A percentile compares a stretch with the other conserved stretches of the same genome.
These are phyloP conservation scores for Drosophila mayri DNA, from an alignment of 1,140 invertebrate species.

Conservation along the genomic window DNA sequence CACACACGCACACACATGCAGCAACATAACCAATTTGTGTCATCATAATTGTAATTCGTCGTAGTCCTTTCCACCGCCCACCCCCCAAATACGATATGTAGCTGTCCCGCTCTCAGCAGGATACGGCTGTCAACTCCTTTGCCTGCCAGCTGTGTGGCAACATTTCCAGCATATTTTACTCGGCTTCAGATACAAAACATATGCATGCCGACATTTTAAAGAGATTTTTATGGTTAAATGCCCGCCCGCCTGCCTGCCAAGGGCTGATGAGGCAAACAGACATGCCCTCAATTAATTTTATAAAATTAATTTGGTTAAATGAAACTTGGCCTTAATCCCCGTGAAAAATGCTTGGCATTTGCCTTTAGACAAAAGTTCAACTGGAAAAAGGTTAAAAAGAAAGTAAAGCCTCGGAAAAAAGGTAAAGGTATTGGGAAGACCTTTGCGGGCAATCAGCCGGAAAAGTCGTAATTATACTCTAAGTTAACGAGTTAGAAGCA, in stretches of 20 bases:
- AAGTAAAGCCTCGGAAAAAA: slow-evolving; percentile 33
- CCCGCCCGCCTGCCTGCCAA: not conserved
- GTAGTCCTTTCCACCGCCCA: slow-evolving; percentile 19
- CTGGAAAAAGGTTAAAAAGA: slow-evolving; percentile 46
- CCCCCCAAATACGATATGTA: slow-evolving; percentile 9
- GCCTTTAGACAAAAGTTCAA: slow-evolving; percentile 45
- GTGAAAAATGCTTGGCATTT: slow-evolving; percentile 37
- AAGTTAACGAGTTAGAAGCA: not conserved
- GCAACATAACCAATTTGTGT: slow-evolving; percentile 82
- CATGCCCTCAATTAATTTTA: slow-evolving; percentile 39
- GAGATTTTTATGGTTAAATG: slow-evolving; percentile 28
- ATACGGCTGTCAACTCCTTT: slow-evolving; percentile 54
- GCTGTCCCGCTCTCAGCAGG: slow-evolving; percentile 36
- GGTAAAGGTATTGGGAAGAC: slow-evolving; percentile 31
- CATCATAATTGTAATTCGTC: slow-evolving; percentile 80
- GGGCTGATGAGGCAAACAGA: slow-evolving; percentile 15
- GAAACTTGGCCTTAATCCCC: slow-evolving; percentile 46
- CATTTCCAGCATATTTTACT: slow-evolving; percentile 46
- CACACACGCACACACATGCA: slow-evolving; percentile 39
- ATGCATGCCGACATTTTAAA: slow-evolving; percentile 40
- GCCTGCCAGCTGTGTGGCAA: slow-evolving; percentile 34
- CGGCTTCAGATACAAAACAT: slow-evolving; percentile 29
- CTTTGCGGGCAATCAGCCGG: slow-evolving; percentile 57
- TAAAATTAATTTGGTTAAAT: slow-evolving; percentile 76
- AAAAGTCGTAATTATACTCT: slow-evolving; percentile 40